Evolutionary conservation across 2,113 vertebrate genomes (phyloP).

Genomic region (Pachycephala philippinensis): DNA sequence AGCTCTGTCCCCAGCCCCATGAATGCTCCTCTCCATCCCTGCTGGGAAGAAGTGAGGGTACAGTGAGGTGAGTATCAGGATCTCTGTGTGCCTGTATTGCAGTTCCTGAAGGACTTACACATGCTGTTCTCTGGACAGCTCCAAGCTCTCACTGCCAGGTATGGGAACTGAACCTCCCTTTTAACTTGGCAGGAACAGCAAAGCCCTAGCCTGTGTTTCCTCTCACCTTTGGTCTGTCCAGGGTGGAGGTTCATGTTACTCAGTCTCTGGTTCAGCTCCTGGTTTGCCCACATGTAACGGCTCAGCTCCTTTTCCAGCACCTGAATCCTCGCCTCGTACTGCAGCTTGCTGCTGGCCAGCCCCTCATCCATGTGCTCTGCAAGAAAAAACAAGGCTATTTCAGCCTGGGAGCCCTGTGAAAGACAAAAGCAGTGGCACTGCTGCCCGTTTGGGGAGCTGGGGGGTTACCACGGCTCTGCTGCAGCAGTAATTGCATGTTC

Average conservation of each 20-base stretch:
- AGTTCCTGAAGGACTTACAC: background rate
- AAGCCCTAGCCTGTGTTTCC: background rate
- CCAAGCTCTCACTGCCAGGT: background rate
- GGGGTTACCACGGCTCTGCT: constrained; percentile 85
- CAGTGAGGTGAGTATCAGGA: background rate
- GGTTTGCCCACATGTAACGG: constrained; percentile 80
- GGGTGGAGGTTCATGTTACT: constrained; percentile 60
- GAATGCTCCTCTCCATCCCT: constrained; percentile 48
- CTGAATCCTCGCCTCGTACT: constrained; percentile 88
- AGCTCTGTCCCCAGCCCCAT: constrained; percentile 29
- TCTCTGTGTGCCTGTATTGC: background rate
- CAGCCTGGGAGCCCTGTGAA: background rate
- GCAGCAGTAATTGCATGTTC: constrained; percentile 87
- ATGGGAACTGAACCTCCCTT: background rate
- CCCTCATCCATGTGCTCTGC: constrained; percentile 91
- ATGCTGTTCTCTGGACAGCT: background rate
- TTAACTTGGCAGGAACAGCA: background rate
- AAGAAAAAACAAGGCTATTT: background rate
- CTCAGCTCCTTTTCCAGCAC: constrained; percentile 86
- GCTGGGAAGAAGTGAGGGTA: background rate
- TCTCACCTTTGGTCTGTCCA: constrained; percentile 77
- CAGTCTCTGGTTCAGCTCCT: constrained; percentile 85
- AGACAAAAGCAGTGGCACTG: background rate
- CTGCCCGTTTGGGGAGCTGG: background rate
- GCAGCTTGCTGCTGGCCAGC: constrained; percentile 84